Percentiles rank a stretch among this genome's conserved stretches.
phyloP scores from a whole-genome alignment of 2,113 vertebrate genomes.

The Acinonyx jubatus region DNA sequence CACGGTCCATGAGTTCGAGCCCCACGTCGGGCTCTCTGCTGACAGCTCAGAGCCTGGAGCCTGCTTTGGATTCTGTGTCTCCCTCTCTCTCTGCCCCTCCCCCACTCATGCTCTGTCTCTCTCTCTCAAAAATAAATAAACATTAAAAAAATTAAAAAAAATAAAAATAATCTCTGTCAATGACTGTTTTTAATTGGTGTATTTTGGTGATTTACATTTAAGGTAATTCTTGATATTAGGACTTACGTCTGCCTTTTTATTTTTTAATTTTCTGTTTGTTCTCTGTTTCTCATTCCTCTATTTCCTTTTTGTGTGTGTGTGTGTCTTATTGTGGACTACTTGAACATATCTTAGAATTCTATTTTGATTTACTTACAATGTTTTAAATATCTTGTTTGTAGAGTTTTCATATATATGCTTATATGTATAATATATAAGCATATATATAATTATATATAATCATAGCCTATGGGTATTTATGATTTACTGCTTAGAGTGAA shows the following conservation, averaged over 20 bases:
- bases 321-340: not conserved
- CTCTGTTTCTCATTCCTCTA: not conserved
- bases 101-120: no score
- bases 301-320: not conserved
- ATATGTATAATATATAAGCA: not conserved
- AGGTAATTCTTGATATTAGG: not conserved
- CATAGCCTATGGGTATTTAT: not conserved
- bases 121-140: no score
- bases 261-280: not conserved
- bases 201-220: not conserved
- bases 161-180: not conserved
- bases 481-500: not conserved
- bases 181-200: not conserved
- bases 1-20: no score
- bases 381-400: not conserved
- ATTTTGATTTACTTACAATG: not conserved
- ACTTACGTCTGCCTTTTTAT: not conserved
- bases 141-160: no score
- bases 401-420: not conserved
- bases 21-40: no score
- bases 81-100: no score
- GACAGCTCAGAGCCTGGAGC: no score
- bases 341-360: not conserved
- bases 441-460: not conserved
- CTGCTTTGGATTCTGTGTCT: no score